Conservation (phyloP, 2,113 vertebrate genomes). For the Perccottus glenii region DNA sequence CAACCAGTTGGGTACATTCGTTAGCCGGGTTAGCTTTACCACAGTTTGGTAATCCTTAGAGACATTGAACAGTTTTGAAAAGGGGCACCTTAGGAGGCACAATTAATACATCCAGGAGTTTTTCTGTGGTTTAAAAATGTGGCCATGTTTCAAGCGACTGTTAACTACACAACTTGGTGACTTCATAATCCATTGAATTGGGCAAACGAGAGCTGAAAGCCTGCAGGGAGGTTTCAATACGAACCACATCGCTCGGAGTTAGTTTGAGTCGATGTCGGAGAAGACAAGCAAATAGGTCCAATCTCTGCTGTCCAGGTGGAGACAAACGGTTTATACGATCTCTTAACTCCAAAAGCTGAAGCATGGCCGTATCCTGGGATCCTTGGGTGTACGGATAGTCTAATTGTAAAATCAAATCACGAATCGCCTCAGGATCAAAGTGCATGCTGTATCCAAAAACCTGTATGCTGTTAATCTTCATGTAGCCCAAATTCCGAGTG, state of each 20-base stretch:
- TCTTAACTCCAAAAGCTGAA: conserved; percentile 92
- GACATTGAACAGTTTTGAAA: conserved; percentile 37
- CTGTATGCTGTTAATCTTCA: conserved; percentile 98
- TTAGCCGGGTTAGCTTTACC: conserved; percentile 40
- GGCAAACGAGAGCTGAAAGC: conserved; percentile 91
- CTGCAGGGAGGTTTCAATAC: conserved; percentile 92
- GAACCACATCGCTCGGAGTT: conserved; percentile 91
- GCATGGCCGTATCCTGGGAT: conserved; percentile 94
- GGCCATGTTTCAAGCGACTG: conserved; percentile 56
- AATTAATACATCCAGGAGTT: conserved; percentile 27
- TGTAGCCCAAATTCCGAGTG: conserved; percentile 92
- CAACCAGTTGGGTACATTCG: conserved; percentile 60
- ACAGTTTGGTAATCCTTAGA: conserved; percentile 50
- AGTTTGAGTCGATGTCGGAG: conserved; percentile 95
- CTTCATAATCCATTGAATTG: conserved; percentile 94
- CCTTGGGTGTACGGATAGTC: conserved; percentile 98
- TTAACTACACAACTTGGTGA: conserved; percentile 98
- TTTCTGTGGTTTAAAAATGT: conserved; percentile 9
- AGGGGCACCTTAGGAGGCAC: conserved; percentile 23
- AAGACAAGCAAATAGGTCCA: conserved; percentile 95
- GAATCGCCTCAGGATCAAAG: conserved; percentile 95
- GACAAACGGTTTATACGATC: conserved; percentile 96
- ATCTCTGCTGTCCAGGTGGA: conserved; percentile 88
- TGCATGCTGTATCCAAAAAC: conserved; percentile 99
- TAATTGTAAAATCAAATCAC: conserved; percentile 95